These are phyloP conservation scores for Empis stercorea DNA, from an alignment of 2,888 invertebrate genomes.

Conservation along the genomic window DNA sequence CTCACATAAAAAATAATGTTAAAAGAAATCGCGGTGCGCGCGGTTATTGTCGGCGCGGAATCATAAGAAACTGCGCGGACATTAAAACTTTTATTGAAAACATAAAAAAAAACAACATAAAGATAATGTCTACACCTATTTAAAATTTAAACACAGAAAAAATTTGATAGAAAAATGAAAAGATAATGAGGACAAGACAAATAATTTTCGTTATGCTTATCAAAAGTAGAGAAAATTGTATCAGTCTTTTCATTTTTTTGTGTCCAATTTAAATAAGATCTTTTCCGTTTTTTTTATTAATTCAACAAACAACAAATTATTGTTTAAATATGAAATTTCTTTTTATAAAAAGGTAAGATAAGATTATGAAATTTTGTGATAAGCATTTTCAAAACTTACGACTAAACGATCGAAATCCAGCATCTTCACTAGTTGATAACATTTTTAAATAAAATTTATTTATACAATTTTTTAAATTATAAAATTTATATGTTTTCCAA, in stretches of 20 bases:
- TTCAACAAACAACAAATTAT: no score
- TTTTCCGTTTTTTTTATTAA: slow-evolving; percentile 6
- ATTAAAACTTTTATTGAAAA: background rate
- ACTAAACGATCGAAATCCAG: slow-evolving; percentile 37
- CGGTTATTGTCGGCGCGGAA: no score
- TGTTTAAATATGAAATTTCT: no score
- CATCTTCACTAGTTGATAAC: slow-evolving; percentile 37
- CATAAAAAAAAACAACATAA: slow-evolving; percentile 4
- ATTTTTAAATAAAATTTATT: slow-evolving; percentile 21
- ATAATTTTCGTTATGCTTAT: no score
- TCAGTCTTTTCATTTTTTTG: background rate
- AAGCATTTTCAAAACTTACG: slow-evolving; percentile 27
- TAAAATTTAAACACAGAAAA: slow-evolving; percentile 9
- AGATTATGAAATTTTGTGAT: background rate
- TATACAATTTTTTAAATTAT: background rate
- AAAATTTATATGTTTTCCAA: slow-evolving; percentile 1
- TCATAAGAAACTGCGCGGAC: no score
- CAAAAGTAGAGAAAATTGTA: no score
- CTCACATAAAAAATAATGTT: no score
- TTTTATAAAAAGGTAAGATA: background rate
- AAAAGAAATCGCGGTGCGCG: no score
- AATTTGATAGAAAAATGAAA: background rate
- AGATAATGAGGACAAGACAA: no score
- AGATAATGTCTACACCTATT: slow-evolving; percentile 5
- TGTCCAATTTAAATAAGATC: slow-evolving; percentile 13